phyloP scores from a whole-genome alignment of 2,888 invertebrate genomes.

The Apodemia zela region DNA sequence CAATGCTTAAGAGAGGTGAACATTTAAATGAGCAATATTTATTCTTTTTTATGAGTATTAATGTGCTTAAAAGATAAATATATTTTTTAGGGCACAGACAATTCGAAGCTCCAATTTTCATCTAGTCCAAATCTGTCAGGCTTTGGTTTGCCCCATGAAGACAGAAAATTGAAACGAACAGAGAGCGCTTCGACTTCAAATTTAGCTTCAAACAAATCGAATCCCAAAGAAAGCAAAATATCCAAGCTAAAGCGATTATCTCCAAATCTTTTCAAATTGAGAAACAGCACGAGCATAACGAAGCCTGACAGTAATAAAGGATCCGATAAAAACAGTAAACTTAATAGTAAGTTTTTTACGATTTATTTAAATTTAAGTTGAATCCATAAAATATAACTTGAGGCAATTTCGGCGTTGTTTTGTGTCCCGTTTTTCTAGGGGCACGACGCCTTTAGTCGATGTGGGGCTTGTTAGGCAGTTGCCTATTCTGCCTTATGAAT shows the following conservation, averaged over 20 bases:
- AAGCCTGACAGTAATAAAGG: conserved; percentile 43
- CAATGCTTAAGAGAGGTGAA: too few relatives aligned
- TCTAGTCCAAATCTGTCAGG: conserved; percentile 66
- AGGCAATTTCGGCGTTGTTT: too few relatives aligned
- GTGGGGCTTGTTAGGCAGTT: too few relatives aligned
- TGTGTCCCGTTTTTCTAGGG: too few relatives aligned
- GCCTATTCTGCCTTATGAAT: too few relatives aligned
- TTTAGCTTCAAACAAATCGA: conserved; percentile 38
- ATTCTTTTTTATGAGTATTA: too few relatives aligned
- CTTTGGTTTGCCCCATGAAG: conserved; percentile 43
- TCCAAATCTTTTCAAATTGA: conserved; percentile 54
- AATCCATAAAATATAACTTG: too few relatives aligned
- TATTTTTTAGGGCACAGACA: conserved; percentile 50
- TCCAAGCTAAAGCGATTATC: conserved; percentile 55
- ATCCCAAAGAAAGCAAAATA: conserved; percentile 43
- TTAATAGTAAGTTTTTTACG: conserved; percentile 47
- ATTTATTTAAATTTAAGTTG: neutral
- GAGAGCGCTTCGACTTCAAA: conserved; percentile 63
- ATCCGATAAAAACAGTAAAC: conserved; percentile 44
- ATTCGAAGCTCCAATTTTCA: conserved; percentile 56
- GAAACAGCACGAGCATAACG: conserved; percentile 36
- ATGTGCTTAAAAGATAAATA: too few relatives aligned
- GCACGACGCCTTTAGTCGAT: too few relatives aligned
- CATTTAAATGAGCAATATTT: too few relatives aligned
- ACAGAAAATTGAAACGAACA: conserved; percentile 46